Conservation (phyloP, 2,113 vertebrate species). For the Neolamprologus cancellatus region DNA sequence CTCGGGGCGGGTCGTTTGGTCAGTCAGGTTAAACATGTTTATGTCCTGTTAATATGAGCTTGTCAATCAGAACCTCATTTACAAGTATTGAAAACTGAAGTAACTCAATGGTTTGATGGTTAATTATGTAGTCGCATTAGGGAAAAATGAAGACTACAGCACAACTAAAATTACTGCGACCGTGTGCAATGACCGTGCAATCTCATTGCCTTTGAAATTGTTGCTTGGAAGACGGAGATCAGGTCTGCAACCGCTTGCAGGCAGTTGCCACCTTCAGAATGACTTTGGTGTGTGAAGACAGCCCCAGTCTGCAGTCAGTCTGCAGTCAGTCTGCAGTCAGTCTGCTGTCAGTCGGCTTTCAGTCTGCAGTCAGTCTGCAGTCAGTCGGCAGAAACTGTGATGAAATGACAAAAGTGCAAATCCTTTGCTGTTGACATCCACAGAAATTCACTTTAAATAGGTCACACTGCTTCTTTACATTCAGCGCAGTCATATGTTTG, state of each 20-base stretch:
- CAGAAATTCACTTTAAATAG: neutral
- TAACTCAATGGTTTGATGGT: no score
- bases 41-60: no score
- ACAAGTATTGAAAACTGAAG: neutral
- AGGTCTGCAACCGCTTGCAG: neutral
- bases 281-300: neutral
- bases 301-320: rapidly evolving
- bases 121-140: no score
- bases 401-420: neutral
- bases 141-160: neutral
- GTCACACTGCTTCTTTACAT: neutral
- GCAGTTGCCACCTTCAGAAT: neutral
- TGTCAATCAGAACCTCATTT: no score
- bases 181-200: rapidly evolving
- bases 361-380: rapidly evolving
- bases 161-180: neutral
- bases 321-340: rapidly evolving
- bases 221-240: neutral
- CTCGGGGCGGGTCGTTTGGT: neutral
- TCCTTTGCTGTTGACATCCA: neutral
- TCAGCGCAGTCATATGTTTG: neutral
- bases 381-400: neutral
- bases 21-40: neutral
- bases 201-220: neutral
- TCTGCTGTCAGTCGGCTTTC: rapidly evolving